Evolutionary conservation across 2,888 invertebrate species (phyloP), one percentile per base, ranked within the genome.

Genomic region (Drosophila meridiana): DNA sequence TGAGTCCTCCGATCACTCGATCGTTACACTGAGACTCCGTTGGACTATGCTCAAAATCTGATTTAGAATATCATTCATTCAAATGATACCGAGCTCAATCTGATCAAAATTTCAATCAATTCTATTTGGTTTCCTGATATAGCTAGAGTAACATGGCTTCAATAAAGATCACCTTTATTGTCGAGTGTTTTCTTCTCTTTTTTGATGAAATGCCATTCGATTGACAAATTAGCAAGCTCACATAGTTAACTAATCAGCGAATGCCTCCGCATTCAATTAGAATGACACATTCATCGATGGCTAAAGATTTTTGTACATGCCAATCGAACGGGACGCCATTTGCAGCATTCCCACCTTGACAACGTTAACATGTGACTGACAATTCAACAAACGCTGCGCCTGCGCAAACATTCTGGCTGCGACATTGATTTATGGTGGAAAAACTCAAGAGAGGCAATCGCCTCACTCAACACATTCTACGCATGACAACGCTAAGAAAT

Each of bases 351-450:
- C 43, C 48, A 20, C 20, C 48, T 45, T 28, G 68, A 30, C 60
- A 57, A n/a, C 58, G 73, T 66, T 58, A 58, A 71, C 64, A 64
- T 58, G 64, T 64, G 72, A 72, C 28, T 67, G 73, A 58, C 74
- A 73, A 72, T 66, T 67, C n/a, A 48, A 43, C 47, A 65, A 72
- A 48, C 64, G 38, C 38, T 52, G 48, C 28, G 42, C 48, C 11
- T 26, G 32, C 52, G 20, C 28, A n/a, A 30, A 48, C 32, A 64
- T 64, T 61, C 61, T 32, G 40, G 2, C 9, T 28, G 3, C 7
- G 42, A 63, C 63, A 63, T 53, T 66, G 63, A 63, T 66, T 63
- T 45, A 52, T 63, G 20, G 52, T 30, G 34, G 30, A 62, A 52
- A 53, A 47, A 30, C 57, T 26, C 36, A 36, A 34, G 45, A 7